phyloP scores from a whole-genome alignment of 64 coral and sea anemone species.

The Trachythela sp. region DNA sequence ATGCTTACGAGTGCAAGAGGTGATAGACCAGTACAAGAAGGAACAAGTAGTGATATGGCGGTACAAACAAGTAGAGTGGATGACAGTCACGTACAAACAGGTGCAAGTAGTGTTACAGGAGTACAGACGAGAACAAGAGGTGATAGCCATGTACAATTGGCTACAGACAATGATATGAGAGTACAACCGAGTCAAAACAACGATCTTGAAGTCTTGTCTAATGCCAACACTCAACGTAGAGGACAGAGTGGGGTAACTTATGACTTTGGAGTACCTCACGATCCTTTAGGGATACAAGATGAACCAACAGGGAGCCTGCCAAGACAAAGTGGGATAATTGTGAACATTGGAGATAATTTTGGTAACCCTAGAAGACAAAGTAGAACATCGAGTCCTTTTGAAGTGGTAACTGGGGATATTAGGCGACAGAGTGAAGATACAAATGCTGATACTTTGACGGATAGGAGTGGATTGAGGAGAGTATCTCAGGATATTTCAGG shows the following conservation, averaged over 20 bases:
- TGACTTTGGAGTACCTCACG: neutral
- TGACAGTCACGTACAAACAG: too few relatives aligned
- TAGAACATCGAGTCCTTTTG: neutral
- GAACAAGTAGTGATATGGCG: neutral
- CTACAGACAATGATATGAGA: neutral
- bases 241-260: neutral
- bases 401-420: neutral
- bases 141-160: neutral
- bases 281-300: neutral
- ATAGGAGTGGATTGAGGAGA: neutral
- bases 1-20: neutral
- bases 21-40: neutral
- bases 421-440: neutral
- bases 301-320: neutral
- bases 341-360: neutral
- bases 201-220: neutral
- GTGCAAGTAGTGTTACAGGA: neutral
- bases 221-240: too few relatives aligned
- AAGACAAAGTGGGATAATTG: neutral
- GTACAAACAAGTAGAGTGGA: too few relatives aligned
- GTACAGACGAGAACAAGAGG: neutral
- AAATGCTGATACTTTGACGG: neutral
- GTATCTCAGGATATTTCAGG: neutral
- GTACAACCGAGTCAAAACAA: neutral
- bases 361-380: neutral